Percentiles rank a stretch among this genome's conserved stretches.
phyloP scores from a whole-genome alignment of 2,888 invertebrate species.

The Phania funesta region DNA sequence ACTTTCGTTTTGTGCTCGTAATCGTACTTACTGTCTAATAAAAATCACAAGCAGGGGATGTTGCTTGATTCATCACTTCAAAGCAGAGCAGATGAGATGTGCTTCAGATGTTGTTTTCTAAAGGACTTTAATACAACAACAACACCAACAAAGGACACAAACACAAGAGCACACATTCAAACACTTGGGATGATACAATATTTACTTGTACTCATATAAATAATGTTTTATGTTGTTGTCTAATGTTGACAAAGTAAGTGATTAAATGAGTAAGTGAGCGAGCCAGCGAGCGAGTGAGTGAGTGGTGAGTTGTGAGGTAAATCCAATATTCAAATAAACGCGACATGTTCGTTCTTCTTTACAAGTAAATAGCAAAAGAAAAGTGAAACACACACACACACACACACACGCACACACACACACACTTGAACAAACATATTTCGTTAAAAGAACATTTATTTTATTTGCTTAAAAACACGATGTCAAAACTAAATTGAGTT shows the following conservation, averaged over 20 bases:
- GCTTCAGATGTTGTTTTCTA: slow-evolving; percentile 54
- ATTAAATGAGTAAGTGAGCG: neutral
- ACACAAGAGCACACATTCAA: slow-evolving; percentile 16
- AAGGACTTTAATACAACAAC: slow-evolving; percentile 32
- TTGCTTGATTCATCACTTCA: slow-evolving; percentile 9
- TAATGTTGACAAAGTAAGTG: slow-evolving; percentile 40
- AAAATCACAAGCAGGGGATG: slow-evolving; percentile 45
- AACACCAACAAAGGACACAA: neutral
- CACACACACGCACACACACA: slow-evolving; percentile 9
- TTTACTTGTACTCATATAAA: slow-evolving; percentile 13
- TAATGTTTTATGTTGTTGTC: slow-evolving; percentile 26
- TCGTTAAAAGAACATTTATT: slow-evolving; percentile 79
- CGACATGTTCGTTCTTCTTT: slow-evolving; percentile 53
- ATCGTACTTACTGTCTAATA: slow-evolving; percentile 42
- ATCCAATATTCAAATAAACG: slow-evolving; percentile 68
- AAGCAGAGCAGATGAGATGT: slow-evolving; percentile 28
- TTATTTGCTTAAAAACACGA: slow-evolving; percentile 77
- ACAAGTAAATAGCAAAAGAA: slow-evolving; percentile 14
- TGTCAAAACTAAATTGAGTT: slow-evolving; percentile 79
- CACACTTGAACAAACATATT: slow-evolving; percentile 41
- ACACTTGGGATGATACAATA: slow-evolving; percentile 1
- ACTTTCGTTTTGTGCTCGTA: slow-evolving; percentile 54
- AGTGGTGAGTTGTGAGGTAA: slow-evolving; percentile 54
- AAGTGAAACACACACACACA: neutral
- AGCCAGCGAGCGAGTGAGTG: slow-evolving; percentile 2